Conservation (phyloP, 2,888 invertebrate genomes). For the Drosophila tripunctata region DNA sequence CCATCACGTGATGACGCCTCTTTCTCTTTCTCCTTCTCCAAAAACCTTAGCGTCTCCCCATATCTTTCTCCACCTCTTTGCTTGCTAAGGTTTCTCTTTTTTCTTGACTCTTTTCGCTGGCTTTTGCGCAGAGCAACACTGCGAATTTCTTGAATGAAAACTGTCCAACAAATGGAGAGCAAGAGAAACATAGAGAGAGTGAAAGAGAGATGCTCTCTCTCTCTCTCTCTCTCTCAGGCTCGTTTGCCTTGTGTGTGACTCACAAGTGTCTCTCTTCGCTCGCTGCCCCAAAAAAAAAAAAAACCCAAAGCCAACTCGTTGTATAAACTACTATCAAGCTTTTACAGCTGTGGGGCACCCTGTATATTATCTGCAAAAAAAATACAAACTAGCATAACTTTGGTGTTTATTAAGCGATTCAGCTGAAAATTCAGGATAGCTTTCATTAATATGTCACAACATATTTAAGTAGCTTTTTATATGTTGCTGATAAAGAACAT, state of each 20-base stretch:
- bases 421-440: too few species aligned
- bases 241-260: neutral
- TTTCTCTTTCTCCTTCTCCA: constrained; percentile 1
- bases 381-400: too few species aligned
- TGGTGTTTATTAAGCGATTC: too few species aligned
- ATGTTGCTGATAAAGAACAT: too few species aligned
- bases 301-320: neutral
- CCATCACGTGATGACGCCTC: constrained; percentile 63
- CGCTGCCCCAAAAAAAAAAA: constrained; percentile 1
- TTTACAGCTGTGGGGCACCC: too few species aligned
- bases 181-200: neutral
- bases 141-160: constrained; percentile 72
- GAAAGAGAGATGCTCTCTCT: too few species aligned
- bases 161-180: constrained; percentile 35
- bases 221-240: too few species aligned
- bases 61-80: neutral
- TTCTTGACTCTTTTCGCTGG: constrained; percentile 46
- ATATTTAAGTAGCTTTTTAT: too few species aligned
- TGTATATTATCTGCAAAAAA: too few species aligned
- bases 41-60: neutral
- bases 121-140: constrained; percentile 54
- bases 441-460: too few species aligned
- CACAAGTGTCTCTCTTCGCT: neutral
- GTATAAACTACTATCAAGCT: neutral
- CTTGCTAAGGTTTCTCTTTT: constrained; percentile 70